Evolutionary conservation across 2,888 invertebrate genomes (phyloP).

Genomic region (Sinotaia quadrata): DNA sequence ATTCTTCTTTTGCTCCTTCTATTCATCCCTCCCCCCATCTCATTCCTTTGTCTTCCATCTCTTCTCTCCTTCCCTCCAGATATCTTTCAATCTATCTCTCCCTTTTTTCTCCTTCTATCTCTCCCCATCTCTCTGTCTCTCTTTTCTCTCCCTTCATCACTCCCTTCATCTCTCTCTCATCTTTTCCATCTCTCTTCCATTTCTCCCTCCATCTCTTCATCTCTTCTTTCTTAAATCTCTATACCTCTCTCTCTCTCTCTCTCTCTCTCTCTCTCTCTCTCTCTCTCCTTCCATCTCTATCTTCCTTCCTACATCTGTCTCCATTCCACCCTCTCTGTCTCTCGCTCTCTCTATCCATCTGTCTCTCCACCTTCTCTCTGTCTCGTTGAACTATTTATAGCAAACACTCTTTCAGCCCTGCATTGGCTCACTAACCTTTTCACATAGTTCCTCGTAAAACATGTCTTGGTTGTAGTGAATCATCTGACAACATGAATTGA

Average conservation of each 20-base stretch:
- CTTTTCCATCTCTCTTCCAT: not conserved
- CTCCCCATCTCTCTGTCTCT: not conserved
- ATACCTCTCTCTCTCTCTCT: too few relatives aligned
- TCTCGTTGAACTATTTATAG: too few relatives aligned
- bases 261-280: not conserved
- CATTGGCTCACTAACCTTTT: not conserved
- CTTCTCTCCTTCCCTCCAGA: not conserved
- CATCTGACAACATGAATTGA: too few relatives aligned
- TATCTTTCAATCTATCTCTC: not conserved
- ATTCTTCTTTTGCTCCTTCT: not conserved
- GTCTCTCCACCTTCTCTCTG: too few relatives aligned
- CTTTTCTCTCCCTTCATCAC: not conserved
- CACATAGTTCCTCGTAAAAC: not conserved
- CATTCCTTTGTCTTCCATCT: not conserved
- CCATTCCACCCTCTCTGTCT: too few relatives aligned
- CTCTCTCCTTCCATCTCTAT: too few relatives aligned
- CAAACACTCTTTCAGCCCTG: not conserved
- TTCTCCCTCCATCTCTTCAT: not conserved
- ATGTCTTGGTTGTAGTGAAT: too few relatives aligned
- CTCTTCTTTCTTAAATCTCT: too few relatives aligned
- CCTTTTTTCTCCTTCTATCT: not conserved
- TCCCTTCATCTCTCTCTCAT: not conserved
- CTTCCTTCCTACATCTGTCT: too few relatives aligned
- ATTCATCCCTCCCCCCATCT: not conserved
- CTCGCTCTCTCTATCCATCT: too few relatives aligned